Evolutionary conservation across 2,888 invertebrate genomes (phyloP), one percentile per base, ranked within the genome.

Genomic region (Acholoe squamosa): DNA sequence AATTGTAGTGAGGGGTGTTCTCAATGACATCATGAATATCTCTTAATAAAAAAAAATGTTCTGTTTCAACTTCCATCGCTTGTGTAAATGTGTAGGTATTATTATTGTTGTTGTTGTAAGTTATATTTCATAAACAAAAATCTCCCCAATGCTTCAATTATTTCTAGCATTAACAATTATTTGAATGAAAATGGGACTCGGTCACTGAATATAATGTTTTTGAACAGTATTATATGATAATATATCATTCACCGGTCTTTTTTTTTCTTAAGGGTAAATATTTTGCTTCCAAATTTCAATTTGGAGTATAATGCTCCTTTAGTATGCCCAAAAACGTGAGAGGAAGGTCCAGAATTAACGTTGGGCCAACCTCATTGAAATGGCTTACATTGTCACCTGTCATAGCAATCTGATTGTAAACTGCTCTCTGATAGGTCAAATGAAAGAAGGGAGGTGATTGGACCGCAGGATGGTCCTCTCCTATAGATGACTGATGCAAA

Each of bases 401-500:
- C 80, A 33, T 80, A 71, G 80, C 34, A 33, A 80, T 7, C 77
- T 77, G 80, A n/a, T 34, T 80, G 80, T 80, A 33, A 80, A 43
- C 80, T 80, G 80, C 34, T 19, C 33, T 43, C 43, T 80, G 33
- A 80, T 80, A n/a, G 80, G 80, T 43, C 3, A 43, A 71, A 7
- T 14, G 71, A 71, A 25, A 71, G 71, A 71, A 71, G 28, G 31
- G 28, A 14, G 31, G 71, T 34, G 80, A 43, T 43, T 43, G 80
- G 80, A 34, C 80, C 80, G 80, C 80, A 5, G 80, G 80, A 33
- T 80, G 80, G 80, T 43, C 31, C 31, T 31, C 76, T 31, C 80
- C 80, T 80, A n/a, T n/a, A 34, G 71, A 34, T 80, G 80, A 80
- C 80, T 80, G 80, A 80, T 80, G 80, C 80, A 80, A 80, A 34